Evolutionary conservation across 1,140 invertebrate species (phyloP), one percentile per base, ranked within the genome.

Genomic region (Diachasmimorpha longicaudata): DNA sequence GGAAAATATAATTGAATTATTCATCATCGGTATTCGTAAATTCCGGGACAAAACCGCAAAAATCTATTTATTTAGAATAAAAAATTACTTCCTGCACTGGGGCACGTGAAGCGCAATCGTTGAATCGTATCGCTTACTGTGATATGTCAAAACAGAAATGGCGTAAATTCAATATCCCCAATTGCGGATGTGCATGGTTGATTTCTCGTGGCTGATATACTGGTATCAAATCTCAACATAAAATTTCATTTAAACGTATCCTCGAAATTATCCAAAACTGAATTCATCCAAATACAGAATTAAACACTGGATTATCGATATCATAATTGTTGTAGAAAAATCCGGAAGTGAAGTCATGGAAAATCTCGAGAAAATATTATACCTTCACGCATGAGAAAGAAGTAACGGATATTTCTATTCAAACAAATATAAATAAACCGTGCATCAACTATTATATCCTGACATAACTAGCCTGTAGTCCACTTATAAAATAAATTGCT

Each of bases 91-190:
- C 86, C 86, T 84, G 72, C 80, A 75, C 72, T 37, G 36, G 70
- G 78, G 52, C 77, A 80, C 77, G 82, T 81, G 85, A 84, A 85
- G 80, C 74, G 74, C 36, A 69, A 25, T 77, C 77, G 80, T 75
- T 78, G 81, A 80, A 83, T 85, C 84, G 79, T 83, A 87, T 85
- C 83, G 80, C 78, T 77, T 79, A 76, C 81, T 77, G 78, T 79
- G 81, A 85, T 85, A 84, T 82, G 85, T 86, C 85, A 87, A 87
- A 87, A 86, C 81, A 82, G 85, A 86, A 88, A 87, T 80, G 86
- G 87, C 87, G 86, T 86, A 85, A 88, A 88, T 88, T 88, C 87
- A 88, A 89, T 89, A 86, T 84, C 80, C 82, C 81, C 66, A 68
- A 81, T 82, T 78, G 80, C 69, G 52, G 74, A 74, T 79, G 58